Evolutionary conservation across 2,888 invertebrate species (phyloP).

Genomic region (Napeogenes inachia): DNA sequence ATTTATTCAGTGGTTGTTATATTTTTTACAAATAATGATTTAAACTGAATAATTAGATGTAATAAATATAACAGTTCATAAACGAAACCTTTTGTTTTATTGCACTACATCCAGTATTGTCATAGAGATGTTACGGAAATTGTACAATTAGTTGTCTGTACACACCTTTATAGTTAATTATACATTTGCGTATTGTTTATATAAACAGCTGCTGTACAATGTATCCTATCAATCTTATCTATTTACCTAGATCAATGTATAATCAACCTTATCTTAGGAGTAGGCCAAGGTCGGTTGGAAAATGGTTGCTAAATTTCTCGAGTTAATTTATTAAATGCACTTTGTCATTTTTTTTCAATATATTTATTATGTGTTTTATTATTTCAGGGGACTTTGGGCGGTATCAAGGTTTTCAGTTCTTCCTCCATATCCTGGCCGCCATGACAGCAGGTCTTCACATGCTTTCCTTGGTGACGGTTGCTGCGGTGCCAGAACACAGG

Average conservation of each 20-base stretch:
- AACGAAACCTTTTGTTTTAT: no score
- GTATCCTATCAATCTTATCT: not conserved
- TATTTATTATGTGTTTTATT: not conserved
- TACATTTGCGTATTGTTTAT: no score
- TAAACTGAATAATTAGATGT: no score
- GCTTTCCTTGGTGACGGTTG: conserved; percentile 87
- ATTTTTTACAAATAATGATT: no score
- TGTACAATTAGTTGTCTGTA: no score
- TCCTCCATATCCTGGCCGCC: conserved; percentile 85
- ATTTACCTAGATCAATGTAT: not conserved
- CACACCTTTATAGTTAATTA: no score
- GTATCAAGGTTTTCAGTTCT: conserved; percentile 88
- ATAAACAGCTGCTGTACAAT: no score
- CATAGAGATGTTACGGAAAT: no score
- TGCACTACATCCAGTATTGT: no score
- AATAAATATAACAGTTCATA: no score
- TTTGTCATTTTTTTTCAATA: not conserved
- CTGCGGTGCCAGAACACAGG: conserved; percentile 86
- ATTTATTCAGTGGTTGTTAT: no score
- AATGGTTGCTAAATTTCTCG: not conserved
- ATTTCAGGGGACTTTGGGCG: conserved; percentile 88
- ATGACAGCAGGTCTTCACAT: conserved; percentile 89
- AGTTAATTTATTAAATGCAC: not conserved
- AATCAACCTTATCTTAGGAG: not conserved
- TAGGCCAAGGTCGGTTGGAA: not conserved